Base-by-base conservation (phyloP, 2,113 vertebrate genomes). In the Thalassoma bifasciatum region DNA sequence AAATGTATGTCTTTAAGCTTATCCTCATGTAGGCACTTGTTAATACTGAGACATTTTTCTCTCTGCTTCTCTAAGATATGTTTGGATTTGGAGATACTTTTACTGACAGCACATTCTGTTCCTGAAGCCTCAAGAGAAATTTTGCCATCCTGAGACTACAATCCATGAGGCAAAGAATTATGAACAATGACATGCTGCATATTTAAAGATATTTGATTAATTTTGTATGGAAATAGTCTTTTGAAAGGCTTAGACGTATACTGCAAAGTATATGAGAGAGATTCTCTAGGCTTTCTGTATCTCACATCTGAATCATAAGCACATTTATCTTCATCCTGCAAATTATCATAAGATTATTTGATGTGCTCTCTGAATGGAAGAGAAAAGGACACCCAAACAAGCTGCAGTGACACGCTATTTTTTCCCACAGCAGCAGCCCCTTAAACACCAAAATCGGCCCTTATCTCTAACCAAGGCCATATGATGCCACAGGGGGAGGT, bases 381-480 rank as follows among this genome's bases (percentile, higher is more conserved):
- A 46, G 4, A 66, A 4, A 37, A 57, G 22, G 40, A 50, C 21
- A 44, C 30, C 30, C 50, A 52, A 24, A 53, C 63, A 68, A 65
- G 24, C 65, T 34, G 22, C 9, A n/a, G 40, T 46, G 60, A 24
- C n/a, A 37, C 72, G n/a, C 62, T 46, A 30, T 77, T 62, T 30
- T 63, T 24, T 26, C 37, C 44, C 26, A 19, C 69, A 36, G 40
- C 52, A 53, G 72, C 52, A 47, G 72, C n/a, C 42, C 40, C 61
- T 72, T 22, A 22, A 40, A 34, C 24, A 69, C 63, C 30, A 2
- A 13, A 24, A 54, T 59, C 23, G 9, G 54, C 23, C 66, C 77
- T 82, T 83, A 77, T 85, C 74, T 54, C 47, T 90, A 88, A 90
- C 81, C 26, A 77, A 42, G 77, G 63, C 86, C 91, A 88, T 79